A percentile compares a stretch with the other conserved stretches of the same genome.
Evolutionary conservation across 2,888 invertebrate genomes (phyloP).

Genomic region (Heliconius erato): DNA sequence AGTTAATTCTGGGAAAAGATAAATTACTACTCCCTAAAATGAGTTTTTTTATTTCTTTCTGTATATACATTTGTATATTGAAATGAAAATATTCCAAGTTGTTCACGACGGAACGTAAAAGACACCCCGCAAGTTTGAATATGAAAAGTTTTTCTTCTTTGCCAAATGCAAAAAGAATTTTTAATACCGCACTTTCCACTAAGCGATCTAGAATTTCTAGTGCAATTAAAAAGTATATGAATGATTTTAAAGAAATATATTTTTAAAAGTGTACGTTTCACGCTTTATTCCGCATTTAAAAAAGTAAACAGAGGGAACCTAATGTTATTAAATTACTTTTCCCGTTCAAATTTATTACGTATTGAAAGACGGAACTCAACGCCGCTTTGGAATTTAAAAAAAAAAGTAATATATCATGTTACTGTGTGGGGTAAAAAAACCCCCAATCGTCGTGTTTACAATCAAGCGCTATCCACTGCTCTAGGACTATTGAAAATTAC

Average conservation of each 20-base stretch:
- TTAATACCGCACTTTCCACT: background rate
- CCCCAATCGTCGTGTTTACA: too few species aligned
- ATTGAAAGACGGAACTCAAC: background rate
- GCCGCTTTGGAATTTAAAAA: background rate
- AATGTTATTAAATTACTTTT: background rate
- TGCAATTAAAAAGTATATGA: background rate
- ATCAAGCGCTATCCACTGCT: too few species aligned
- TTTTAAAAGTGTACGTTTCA: background rate
- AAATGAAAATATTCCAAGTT: background rate
- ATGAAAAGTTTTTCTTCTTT: slow-evolving; percentile 1
- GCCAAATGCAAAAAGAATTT: background rate
- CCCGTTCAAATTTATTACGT: background rate
- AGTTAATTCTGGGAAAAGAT: background rate
- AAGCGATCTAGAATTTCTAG: background rate
- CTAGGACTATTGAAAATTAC: too few species aligned
- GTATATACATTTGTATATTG: background rate
- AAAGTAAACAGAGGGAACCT: background rate
- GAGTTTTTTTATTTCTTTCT: background rate
- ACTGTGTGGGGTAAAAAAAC: too few species aligned
- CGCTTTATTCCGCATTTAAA: background rate
- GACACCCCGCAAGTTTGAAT: background rate
- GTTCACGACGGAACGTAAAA: background rate
- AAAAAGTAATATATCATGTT: too few species aligned
- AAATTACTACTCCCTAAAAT: too few species aligned
- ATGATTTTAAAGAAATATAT: background rate